Conservation (phyloP, 2,113 vertebrate species). For the Probosciger aterrimus region DNA sequence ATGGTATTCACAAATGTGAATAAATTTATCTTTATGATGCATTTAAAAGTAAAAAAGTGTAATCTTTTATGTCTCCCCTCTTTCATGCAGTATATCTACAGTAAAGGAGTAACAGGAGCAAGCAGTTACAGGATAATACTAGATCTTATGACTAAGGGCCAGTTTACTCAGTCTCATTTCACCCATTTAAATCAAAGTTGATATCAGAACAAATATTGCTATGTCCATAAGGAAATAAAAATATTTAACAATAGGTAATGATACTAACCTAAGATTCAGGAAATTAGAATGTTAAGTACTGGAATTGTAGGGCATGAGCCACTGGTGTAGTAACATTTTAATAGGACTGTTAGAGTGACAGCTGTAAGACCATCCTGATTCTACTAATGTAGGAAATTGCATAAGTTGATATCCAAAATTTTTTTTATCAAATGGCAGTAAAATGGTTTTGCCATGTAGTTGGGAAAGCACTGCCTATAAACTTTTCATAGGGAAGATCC, state of each 20-base stretch:
- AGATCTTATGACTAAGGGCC: neutral
- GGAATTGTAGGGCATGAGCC: neutral
- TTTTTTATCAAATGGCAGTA: neutral
- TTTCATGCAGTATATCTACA: neutral
- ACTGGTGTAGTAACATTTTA: neutral
- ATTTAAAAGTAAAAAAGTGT: neutral
- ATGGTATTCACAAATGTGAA: neutral
- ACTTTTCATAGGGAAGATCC: neutral
- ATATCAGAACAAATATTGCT: neutral
- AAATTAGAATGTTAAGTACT: neutral
- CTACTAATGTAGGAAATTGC: neutral
- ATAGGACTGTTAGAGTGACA: neutral
- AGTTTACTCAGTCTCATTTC: neutral
- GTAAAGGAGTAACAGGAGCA: neutral
- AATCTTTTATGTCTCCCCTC: neutral
- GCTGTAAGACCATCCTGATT: neutral
- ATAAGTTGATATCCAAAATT: neutral
- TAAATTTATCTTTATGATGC: neutral
- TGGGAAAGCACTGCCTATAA: neutral
- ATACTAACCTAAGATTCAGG: neutral
- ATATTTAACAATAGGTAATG: neutral
- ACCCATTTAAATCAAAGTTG: neutral
- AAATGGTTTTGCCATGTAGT: neutral
- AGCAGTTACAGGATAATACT: neutral
- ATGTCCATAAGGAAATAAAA: neutral